phyloP scores from a whole-genome alignment of 2,113 vertebrate species.

The Hymenochirus boettgeri region DNA sequence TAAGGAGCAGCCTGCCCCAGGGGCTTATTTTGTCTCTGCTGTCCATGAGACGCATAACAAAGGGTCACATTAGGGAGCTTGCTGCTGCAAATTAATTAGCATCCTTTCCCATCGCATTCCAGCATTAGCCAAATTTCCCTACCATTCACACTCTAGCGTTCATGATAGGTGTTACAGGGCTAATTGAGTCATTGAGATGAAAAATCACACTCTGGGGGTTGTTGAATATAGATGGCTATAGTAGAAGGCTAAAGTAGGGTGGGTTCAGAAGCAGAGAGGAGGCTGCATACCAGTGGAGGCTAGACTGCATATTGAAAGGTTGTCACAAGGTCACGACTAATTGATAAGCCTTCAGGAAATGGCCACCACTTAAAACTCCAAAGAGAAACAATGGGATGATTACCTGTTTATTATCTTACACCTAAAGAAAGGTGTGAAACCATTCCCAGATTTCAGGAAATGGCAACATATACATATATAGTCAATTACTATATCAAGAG shows the following conservation, averaged over 20 bases:
- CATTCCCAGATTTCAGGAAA: too few relatives aligned
- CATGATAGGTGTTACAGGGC: constrained; percentile 17
- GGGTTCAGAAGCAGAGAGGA: constrained; percentile 13
- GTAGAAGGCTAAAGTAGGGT: constrained; percentile 15
- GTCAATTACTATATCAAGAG: too few relatives aligned
- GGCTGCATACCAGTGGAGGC: constrained; percentile 13
- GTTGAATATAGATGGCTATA: constrained; percentile 17
- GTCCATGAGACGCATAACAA: constrained; percentile 25
- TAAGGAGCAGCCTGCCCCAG: constrained; percentile 24
- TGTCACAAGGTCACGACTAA: constrained; percentile 32
- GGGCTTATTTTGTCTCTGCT: constrained; percentile 21
- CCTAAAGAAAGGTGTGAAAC: not conserved
- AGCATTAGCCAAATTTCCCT: constrained; percentile 18
- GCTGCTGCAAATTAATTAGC: constrained; percentile 34
- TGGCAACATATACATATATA: too few relatives aligned
- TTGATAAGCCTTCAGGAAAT: constrained; percentile 24
- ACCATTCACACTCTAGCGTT: constrained; percentile 14
- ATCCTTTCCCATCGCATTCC: constrained; percentile 34
- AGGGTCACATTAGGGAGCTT: constrained; percentile 35
- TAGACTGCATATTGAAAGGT: constrained; percentile 31
- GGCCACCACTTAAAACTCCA: not conserved
- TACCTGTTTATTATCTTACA: not conserved
- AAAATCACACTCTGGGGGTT: constrained; percentile 26
- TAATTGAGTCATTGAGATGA: constrained; percentile 39
- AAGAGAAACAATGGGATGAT: not conserved